Base-by-base conservation (phyloP, 2,797 vertebrate species). In the Carcharodon carcharias region DNA sequence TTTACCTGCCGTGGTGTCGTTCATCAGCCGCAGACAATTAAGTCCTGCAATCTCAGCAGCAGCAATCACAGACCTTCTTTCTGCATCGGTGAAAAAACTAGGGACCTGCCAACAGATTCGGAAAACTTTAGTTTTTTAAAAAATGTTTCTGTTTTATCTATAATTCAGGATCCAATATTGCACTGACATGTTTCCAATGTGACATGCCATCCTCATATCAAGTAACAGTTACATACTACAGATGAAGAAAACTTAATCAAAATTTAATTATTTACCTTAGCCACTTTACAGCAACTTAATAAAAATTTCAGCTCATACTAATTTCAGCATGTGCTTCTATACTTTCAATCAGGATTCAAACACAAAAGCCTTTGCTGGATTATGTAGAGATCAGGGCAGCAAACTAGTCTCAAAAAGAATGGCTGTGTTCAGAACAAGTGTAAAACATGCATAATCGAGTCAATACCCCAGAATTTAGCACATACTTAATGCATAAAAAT, bases 11-110 rank as follows among this genome's bases (percentile, higher is more conserved):
- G 98, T 98, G 96, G 98, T 98, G 97, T 98, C 98, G 96, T 98
- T 98, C 98, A 98, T 98, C 96, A 98, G 97, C 96, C 98, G 98
- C 96, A 98, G 97, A 96, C 98, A 98, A 96, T 98, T 98, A 97
- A 98, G 97, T 91, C 98, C 98, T 96, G 98, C 98, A n/a, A 98
- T 97, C 96, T 98, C 98, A 31, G 98, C 98, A 96, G 98, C 98
- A 56, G 98, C 98, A 97, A 98, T 97, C 96, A 98, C 98, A 96
- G 98, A 98, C 91, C 98, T 97, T 89, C 98, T 98, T 96, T 98
- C 98, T 11, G 97, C 97, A 97, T 98, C 98, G 96, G 98, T 98
- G 97, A 98, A 98, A 96, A 98, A 98, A 96, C 98, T 97, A 6
- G 98, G 98, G 96, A 98, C 97, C 98, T 98, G 97, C 96, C 94